Evolutionary conservation across 2,888 invertebrate genomes (phyloP).

Genomic region (Epicampocera succincta): DNA sequence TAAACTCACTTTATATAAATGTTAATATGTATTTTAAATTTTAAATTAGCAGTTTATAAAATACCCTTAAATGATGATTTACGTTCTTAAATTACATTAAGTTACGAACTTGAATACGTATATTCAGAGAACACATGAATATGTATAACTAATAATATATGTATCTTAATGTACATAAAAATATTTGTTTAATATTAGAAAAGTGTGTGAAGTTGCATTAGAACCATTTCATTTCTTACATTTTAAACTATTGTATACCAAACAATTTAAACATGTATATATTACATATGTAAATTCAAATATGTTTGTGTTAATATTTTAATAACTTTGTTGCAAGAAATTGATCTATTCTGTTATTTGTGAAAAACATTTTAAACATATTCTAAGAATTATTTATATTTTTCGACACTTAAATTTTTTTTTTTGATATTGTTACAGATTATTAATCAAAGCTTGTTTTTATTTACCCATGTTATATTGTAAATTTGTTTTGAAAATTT

Average conservation of each 20-base stretch:
- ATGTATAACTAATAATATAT: not conserved
- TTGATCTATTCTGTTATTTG: constrained; percentile 1
- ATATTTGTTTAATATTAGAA: constrained; percentile 5
- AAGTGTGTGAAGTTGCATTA: constrained; percentile 18
- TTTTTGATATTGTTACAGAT: constrained; percentile 43
- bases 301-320: constrained; percentile 32
- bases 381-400: constrained; percentile 31
- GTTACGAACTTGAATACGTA: not conserved
- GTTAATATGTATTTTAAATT: constrained; percentile 64
- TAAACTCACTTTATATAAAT: constrained; percentile 59
- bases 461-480: constrained; percentile 27
- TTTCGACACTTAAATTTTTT: constrained; percentile 2
- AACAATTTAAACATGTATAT: constrained; percentile 63
- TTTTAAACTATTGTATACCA: constrained; percentile 71
- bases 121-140: constrained; percentile 71
- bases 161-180: not conserved
- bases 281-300: constrained; percentile 21
- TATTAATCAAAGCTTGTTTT: constrained; percentile 49
- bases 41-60: constrained; percentile 35
- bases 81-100: constrained; percentile 21
- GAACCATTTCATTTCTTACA: constrained; percentile 18
- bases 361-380: constrained; percentile 3
- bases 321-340: too few relatives aligned
- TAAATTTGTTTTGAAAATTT: constrained; percentile 35
- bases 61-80: constrained; percentile 30